A percentile compares a stretch with the other conserved stretches of the same genome.
Conservation (phyloP, 2,797 vertebrate species). For the Clarias platycephalus region DNA sequence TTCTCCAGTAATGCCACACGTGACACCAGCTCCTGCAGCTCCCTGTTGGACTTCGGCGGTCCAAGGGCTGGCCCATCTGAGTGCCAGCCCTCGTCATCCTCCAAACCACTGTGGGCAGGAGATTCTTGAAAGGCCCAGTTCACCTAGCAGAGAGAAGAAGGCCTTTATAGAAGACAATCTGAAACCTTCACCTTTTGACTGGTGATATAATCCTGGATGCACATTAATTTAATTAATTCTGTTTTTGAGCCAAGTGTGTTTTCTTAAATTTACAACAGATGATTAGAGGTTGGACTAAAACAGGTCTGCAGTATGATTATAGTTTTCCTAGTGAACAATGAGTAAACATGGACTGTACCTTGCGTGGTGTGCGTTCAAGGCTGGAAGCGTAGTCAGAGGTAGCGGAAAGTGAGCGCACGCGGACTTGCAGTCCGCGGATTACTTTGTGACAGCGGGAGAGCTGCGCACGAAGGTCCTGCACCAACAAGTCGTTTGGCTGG, state of each 20-base stretch:
- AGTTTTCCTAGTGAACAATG: not conserved
- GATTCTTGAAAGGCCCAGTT: slow-evolving; percentile 74
- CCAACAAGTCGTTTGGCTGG: slow-evolving; percentile 65
- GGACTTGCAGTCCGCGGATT: slow-evolving; percentile 85
- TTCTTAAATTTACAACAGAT: not conserved
- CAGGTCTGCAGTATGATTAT: not conserved
- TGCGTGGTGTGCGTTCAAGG: slow-evolving; percentile 79
- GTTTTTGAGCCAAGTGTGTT: not conserved
- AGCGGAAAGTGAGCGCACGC: slow-evolving; percentile 81
- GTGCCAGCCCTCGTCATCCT: slow-evolving; percentile 91
- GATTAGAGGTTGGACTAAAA: not conserved
- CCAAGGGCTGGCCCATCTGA: slow-evolving; percentile 74
- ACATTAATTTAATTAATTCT: not conserved
- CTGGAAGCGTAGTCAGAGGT: slow-evolving; percentile 90
- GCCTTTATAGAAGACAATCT: not conserved
- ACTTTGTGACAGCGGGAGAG: slow-evolving; percentile 85
- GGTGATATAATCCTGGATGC: not conserved
- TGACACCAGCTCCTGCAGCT: slow-evolving; percentile 82
- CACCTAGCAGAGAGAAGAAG: slow-evolving; percentile 58
- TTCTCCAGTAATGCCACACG: slow-evolving; percentile 87
- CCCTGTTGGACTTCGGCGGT: slow-evolving; percentile 69
- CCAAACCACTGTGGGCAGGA: slow-evolving; percentile 75
- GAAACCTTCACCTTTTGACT: not conserved
- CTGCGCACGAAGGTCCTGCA: slow-evolving; percentile 84
- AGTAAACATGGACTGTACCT: slow-evolving; percentile 60